Evolutionary conservation across 2,888 invertebrate genomes (phyloP).

Genomic region (Protodeltote pygarga): DNA sequence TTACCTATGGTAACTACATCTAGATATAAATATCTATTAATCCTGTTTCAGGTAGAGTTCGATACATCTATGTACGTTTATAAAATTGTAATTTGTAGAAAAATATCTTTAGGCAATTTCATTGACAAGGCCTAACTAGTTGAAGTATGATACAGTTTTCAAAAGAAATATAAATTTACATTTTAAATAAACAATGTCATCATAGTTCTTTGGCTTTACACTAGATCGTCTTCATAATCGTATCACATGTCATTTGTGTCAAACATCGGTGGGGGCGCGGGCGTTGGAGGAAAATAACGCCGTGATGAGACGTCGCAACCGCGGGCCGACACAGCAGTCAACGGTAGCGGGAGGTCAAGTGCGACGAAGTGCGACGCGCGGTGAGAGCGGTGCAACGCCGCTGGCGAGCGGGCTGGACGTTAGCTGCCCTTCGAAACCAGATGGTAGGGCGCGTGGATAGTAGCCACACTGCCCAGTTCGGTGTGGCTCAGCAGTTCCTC

Average conservation of each 20-base stretch:
- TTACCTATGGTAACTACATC: conserved; percentile 13
- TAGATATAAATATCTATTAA: conserved; percentile 27
- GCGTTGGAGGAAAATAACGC: conserved; percentile 58
- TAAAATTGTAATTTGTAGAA: conserved; percentile 63
- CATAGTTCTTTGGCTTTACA: conserved; percentile 65
- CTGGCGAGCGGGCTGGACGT: conserved; percentile 64
- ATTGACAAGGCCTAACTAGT: conserved; percentile 43
- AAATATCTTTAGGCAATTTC: conserved; percentile 58
- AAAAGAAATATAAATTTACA: conserved; percentile 17
- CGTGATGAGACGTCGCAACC: conserved; percentile 55
- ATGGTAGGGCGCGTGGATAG: conserved; percentile 76
- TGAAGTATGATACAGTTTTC: conserved; percentile 35
- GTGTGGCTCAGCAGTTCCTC: conserved; percentile 72
- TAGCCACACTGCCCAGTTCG: conserved; percentile 73
- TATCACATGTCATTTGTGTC: conserved; percentile 77
- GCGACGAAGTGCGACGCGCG: conserved; percentile 46
- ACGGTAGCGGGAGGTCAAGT: conserved; percentile 47
- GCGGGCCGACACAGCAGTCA: conserved; percentile 43
- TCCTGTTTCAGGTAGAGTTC: conserved; percentile 56
- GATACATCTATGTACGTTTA: conserved; percentile 45
- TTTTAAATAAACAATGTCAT: conserved; percentile 26
- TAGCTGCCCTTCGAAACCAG: conserved; percentile 74
- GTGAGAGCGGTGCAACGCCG: conserved; percentile 28
- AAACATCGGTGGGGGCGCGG: conserved; percentile 56
- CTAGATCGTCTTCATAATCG: conserved; percentile 76